Percentiles rank a stretch among this genome's conserved stretches.
Conservation (phyloP, 2,113 vertebrate species). For the Bubo scandiacus region DNA sequence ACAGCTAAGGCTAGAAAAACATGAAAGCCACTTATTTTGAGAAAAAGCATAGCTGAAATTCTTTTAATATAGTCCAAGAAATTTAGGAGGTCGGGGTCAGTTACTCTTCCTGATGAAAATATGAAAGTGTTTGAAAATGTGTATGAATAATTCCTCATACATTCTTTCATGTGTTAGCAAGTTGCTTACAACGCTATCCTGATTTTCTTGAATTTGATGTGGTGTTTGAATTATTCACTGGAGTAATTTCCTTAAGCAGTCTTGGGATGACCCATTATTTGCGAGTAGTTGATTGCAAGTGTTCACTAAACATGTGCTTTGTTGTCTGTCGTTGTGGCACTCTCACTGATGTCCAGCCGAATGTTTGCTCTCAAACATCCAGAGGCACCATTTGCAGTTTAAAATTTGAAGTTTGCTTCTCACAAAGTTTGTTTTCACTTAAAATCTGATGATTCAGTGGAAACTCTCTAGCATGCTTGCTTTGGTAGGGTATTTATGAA, state of each 20-base stretch:
- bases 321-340: neutral
- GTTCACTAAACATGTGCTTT: neutral
- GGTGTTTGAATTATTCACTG: neutral
- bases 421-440: neutral
- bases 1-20: neutral
- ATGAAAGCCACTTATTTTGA: neutral
- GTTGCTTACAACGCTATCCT: neutral
- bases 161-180: neutral
- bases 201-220: neutral
- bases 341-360: neutral
- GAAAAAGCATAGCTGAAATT: neutral
- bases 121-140: fast-evolving
- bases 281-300: neutral
- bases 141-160: neutral
- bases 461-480: neutral
- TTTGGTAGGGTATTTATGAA: neutral
- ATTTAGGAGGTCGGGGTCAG: neutral
- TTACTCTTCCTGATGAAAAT: neutral
- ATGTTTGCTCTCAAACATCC: neutral
- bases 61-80: neutral
- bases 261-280: neutral
- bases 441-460: neutral
- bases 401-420: neutral
- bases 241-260: neutral
- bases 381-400: neutral